Conservation (phyloP, 2,113 vertebrate genomes). For the Gadus chalcogrammus region DNA sequence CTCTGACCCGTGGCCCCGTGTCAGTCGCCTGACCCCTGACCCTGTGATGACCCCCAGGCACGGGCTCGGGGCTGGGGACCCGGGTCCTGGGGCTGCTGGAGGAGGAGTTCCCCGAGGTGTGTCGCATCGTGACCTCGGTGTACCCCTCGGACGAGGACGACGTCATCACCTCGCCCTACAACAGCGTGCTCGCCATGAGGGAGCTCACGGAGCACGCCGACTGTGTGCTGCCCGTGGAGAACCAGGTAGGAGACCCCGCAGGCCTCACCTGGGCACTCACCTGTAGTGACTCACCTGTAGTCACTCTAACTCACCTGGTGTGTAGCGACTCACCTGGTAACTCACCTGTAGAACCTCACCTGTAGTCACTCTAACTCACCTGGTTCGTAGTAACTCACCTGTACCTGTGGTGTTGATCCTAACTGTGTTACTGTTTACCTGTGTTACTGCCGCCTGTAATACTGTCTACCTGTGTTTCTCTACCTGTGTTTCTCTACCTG, state of each 20-base stretch:
- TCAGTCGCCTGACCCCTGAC: neutral
- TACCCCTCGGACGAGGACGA: conserved; percentile 93
- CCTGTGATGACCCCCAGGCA: conserved; percentile 72
- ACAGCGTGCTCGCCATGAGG: conserved; percentile 92
- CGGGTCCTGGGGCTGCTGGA: conserved; percentile 86
- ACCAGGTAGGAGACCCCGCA: conserved; percentile 76
- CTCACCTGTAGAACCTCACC: no score
- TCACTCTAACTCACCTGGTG: no score
- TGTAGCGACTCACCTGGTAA: no score
- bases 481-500: no score
- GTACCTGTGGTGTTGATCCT: neutral
- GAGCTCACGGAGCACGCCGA: conserved; percentile 93
- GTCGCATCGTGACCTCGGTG: conserved; percentile 87
- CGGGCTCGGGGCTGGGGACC: conserved; percentile 94
- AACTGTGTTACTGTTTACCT: no score
- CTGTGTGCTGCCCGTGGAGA: conserved; percentile 93
- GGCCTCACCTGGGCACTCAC: no score
- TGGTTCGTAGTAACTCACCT: no score
- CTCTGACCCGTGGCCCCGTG: neutral
- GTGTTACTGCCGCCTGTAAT: no score
- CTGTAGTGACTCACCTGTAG: no score
- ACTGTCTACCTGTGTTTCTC: no score
- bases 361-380: no score
- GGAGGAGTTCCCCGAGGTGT: conserved; percentile 94
- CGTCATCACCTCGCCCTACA: conserved; percentile 96